phyloP scores from a whole-genome alignment of 2,797 vertebrate genomes.

The Sciaenops ocellatus region DNA sequence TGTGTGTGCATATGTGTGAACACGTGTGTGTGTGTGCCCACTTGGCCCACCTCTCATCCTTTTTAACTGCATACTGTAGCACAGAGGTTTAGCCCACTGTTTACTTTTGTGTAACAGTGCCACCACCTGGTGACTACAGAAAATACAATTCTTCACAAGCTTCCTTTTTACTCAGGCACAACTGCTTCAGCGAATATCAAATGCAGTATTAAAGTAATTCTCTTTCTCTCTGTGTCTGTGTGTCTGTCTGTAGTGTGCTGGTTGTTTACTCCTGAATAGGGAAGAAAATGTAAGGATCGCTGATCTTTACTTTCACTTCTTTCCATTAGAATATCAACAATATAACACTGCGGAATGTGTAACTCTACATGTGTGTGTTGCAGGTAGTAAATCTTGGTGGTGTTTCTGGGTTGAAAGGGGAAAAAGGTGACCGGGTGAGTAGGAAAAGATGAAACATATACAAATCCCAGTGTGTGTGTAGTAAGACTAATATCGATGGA shows the following conservation, averaged over 20 bases:
- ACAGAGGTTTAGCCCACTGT: not conserved
- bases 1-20: not conserved
- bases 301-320: constrained; percentile 67
- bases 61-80: constrained; percentile 42
- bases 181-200: constrained; percentile 9
- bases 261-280: constrained; percentile 81
- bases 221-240: constrained; percentile 32
- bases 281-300: constrained; percentile 80
- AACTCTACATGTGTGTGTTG: constrained; percentile 49
- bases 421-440: constrained; percentile 78
- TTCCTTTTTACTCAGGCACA: not conserved
- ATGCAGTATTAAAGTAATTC: constrained; percentile 17
- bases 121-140: constrained; percentile 58
- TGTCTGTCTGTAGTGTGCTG: constrained; percentile 76
- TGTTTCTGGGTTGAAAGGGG: constrained; percentile 69
- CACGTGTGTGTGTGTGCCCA: not conserved
- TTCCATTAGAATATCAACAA: constrained; percentile 28
- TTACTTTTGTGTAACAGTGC: constrained; percentile 76
- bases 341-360: constrained; percentile 13
- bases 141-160: constrained; percentile 43
- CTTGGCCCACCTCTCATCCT: constrained; percentile 53
- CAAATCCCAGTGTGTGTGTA: not conserved
- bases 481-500: constrained; percentile 38
- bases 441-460: constrained; percentile 6
- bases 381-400: constrained; percentile 62